Conservation (phyloP, 2,797 vertebrate species). For the Micrastur ruficollis region DNA sequence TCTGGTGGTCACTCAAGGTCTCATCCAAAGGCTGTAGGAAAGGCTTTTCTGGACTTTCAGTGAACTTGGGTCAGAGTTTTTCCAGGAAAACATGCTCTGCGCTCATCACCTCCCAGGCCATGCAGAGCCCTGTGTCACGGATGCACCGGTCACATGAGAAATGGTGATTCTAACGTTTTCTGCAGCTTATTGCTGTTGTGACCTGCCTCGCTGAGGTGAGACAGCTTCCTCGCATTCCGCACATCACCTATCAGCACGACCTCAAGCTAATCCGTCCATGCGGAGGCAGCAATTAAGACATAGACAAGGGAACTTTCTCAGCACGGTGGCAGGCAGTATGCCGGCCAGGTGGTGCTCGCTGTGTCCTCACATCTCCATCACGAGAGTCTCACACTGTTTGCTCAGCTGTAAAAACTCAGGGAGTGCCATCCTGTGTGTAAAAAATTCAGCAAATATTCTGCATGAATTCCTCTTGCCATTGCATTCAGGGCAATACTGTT, state of each 20-base stretch:
- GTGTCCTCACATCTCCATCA: neutral
- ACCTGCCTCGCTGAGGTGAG: slow-evolving; percentile 29
- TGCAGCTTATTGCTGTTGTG: neutral
- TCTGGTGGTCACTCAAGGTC: neutral
- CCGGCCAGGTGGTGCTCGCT: neutral
- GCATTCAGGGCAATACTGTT: neutral
- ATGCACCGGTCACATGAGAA: neutral
- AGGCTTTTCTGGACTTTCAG: neutral
- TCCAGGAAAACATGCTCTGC: neutral
- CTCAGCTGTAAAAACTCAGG: neutral
- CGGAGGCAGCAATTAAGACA: neutral
- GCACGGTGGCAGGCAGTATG: neutral
- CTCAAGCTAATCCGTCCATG: neutral
- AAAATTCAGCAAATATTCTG: neutral
- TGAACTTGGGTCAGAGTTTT: neutral
- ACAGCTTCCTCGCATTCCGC: neutral
- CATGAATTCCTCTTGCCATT: neutral
- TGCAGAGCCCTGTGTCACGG: neutral
- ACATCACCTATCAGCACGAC: slow-evolving; percentile 2
- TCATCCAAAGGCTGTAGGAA: neutral
- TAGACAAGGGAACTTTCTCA: slow-evolving; percentile 43
- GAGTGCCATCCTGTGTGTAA: neutral
- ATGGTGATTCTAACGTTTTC: neutral
- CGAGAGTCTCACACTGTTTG: accelerated
- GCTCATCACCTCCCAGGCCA: neutral